Conservation (phyloP, 2,113 vertebrate species). For the Hydrolagus affinis region DNA sequence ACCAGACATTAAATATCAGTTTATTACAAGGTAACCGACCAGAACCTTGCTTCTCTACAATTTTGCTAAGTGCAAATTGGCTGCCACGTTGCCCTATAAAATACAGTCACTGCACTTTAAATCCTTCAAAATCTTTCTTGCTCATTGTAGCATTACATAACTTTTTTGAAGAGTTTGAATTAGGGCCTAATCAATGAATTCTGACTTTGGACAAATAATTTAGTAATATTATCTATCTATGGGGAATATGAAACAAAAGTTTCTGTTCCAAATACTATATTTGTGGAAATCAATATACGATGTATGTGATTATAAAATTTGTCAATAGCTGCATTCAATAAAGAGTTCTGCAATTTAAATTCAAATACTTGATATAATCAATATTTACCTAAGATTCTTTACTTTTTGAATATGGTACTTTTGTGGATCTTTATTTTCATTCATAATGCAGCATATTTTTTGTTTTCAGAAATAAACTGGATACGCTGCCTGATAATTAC, state of each 20-base stretch:
- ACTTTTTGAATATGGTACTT: background rate
- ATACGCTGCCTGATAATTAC: conserved; percentile 52
- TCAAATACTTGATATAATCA: too few relatives aligned
- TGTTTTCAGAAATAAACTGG: conserved; percentile 65
- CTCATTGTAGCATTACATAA: too few relatives aligned
- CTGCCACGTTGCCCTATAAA: too few relatives aligned
- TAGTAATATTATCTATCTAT: too few relatives aligned
- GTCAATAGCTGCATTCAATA: background rate
- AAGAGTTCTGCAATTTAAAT: background rate
- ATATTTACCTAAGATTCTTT: background rate
- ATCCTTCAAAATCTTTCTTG: too few relatives aligned
- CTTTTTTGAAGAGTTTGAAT: too few relatives aligned
- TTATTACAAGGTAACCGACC: conserved; percentile 63
- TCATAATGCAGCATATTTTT: conserved; percentile 30
- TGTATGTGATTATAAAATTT: background rate
- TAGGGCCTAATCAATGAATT: too few relatives aligned
- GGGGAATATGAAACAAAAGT: background rate
- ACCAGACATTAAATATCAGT: conserved; percentile 68
- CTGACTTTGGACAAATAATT: too few relatives aligned
- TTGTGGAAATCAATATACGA: background rate
- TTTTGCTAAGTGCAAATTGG: too few relatives aligned
- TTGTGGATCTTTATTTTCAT: background rate
- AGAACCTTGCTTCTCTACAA: background rate
- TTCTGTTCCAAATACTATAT: background rate
- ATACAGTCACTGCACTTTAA: too few relatives aligned